Evolutionary conservation across 1,140 invertebrate species (phyloP).

Genomic region (Protaetia brevitarsis): DNA sequence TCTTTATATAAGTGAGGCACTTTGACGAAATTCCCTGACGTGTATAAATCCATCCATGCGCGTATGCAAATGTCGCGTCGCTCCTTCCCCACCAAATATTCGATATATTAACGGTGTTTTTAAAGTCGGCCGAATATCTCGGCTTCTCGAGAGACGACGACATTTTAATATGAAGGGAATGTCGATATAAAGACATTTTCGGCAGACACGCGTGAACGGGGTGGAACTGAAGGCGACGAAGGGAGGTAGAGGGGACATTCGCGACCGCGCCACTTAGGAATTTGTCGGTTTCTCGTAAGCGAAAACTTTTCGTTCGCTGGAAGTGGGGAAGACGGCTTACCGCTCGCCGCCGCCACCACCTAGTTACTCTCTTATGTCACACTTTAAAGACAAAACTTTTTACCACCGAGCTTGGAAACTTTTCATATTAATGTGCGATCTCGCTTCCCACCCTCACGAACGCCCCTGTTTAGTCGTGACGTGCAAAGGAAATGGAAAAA

Average conservation of each 20-base stretch:
- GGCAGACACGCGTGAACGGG: not conserved
- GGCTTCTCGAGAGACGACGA: constrained; percentile 1
- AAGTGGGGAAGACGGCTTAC: not conserved
- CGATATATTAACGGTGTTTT: constrained; percentile 15
- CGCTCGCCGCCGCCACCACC: not conserved
- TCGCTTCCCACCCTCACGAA: no score
- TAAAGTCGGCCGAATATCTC: constrained; percentile 11
- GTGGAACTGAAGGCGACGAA: not conserved
- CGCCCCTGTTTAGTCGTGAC: no score
- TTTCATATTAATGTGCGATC: constrained; percentile 8
- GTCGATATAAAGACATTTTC: constrained; percentile 10
- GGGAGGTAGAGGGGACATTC: not conserved
- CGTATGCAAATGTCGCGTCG: constrained; percentile 3
- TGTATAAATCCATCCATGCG: constrained; percentile 9
- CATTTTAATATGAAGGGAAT: constrained; percentile 18
- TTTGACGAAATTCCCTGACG: not conserved
- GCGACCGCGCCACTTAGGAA: not conserved
- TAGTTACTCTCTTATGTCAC: not conserved
- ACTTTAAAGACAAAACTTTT: constrained; percentile 17
- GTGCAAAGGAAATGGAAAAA: no score
- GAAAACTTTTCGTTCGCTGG: not conserved
- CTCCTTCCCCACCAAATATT: not conserved
- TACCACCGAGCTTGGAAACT: not conserved
- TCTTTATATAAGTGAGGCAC: no score
- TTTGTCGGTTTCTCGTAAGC: not conserved